Base-by-base conservation (phyloP, 2,888 invertebrate species). In the Drosophila nigricruria region DNA sequence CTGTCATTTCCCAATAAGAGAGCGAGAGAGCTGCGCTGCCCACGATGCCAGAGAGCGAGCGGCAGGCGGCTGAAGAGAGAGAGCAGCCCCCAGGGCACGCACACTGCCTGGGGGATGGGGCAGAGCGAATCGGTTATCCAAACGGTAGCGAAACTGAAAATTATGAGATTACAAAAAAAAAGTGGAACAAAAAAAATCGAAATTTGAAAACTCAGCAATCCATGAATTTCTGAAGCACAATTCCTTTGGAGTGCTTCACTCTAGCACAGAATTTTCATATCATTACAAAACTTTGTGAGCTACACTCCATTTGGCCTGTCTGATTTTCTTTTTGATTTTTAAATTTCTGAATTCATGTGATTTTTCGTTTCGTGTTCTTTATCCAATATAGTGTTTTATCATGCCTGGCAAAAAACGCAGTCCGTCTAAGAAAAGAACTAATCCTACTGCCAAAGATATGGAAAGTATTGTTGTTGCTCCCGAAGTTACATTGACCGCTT, bases 51-150 rank as follows among this genome's bases (percentile, higher is more conserved):
- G 77, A 60, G 60, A 57, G 67, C 60, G 69, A 54, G 57, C 9
- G 8, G 56, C 9, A 40, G 4, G 4, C 12, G 14, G 42, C 20
- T 12, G 12, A 30, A 36, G 36, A 36, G 52, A 58, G 38, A 59
- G 38, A 43, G 53, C 68, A 65, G 77, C 70, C 74, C 73, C 79
- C 69, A 27, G 69, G 53, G 25, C 9, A 43, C 18, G 32, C 34
- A 43, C 36, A 9, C 9, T 23, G n/a, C 38, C 45, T 59, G 49
- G 69, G 79, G 69, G 63, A 32, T 65, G 79, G 60, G 70, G 70
- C 63, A 57, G 60, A 74, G 75, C 70, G 77, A 77, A 79, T 66
- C 77, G 77, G 77, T 77, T 70, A 18, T 32, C 18, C 14, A 60
- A 77, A 25, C 62, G 61, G 64, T 75, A 16, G n/a, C 43, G 42